These are phyloP conservation scores for Apostichopus leukothele DNA, from an alignment of 53 echinoderm and acorn worm species.

Conservation along the genomic window DNA sequence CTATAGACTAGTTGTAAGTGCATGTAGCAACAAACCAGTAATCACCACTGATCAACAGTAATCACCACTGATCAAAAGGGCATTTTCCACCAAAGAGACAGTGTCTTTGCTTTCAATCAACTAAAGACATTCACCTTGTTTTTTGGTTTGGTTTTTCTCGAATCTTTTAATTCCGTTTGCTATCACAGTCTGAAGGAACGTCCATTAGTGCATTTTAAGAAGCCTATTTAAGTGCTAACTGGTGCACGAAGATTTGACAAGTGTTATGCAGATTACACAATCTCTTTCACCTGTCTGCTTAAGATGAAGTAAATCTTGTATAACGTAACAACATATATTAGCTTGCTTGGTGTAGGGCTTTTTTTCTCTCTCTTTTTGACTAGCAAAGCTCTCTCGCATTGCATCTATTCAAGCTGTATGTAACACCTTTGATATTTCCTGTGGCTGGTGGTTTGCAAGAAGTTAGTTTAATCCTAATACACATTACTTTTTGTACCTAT, in stretches of 20 bases:
- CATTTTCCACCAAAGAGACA: background rate
- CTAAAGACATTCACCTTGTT: no score
- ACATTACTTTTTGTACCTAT: no score
- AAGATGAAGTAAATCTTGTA: background rate
- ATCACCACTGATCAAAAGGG: background rate
- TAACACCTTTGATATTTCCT: background rate
- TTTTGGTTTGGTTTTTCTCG: no score
- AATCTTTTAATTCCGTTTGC: no score
- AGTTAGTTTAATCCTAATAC: no score
- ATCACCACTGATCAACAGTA: no score
- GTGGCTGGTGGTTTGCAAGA: no score
- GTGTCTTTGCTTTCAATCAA: background rate
- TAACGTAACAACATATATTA: background rate
- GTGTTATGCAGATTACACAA: background rate
- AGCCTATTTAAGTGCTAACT: background rate
- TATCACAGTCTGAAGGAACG: background rate
- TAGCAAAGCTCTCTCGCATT: background rate
- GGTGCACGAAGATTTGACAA: background rate
- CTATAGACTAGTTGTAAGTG: no score
- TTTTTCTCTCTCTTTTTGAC: no score
- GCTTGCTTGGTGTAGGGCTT: background rate
- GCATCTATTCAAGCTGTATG: background rate
- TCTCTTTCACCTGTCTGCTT: background rate
- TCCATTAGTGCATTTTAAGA: background rate
- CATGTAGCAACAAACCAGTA: no score